Evolutionary conservation across 2,888 invertebrate genomes (phyloP).

Genomic region (Dascillus cervinus): DNA sequence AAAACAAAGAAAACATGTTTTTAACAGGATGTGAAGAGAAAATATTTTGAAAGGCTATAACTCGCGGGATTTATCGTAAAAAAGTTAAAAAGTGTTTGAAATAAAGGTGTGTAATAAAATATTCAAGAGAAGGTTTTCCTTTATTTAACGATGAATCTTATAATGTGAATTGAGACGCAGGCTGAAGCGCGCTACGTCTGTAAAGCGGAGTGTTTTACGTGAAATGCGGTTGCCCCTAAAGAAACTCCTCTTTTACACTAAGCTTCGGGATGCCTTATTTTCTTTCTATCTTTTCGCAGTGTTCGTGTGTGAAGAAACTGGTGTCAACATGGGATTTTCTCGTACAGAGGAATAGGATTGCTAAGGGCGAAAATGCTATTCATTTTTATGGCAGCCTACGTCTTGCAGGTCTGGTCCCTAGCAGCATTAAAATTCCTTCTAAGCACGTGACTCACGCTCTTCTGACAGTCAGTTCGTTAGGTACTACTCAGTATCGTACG

Average conservation of each 20-base stretch:
- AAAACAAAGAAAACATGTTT: too few species aligned
- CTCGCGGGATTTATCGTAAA: conserved; percentile 25
- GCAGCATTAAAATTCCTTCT: conserved; percentile 25
- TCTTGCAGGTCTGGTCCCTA: conserved; percentile 17
- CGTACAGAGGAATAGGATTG: conserved; percentile 13
- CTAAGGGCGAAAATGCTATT: conserved; percentile 29
- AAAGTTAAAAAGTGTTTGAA: conserved; percentile 31
- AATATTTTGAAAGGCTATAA: too few species aligned
- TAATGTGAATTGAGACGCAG: conserved; percentile 31
- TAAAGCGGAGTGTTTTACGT: conserved; percentile 22
- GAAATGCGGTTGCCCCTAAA: conserved; percentile 26
- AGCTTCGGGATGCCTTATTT: conserved; percentile 31
- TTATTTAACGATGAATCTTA: conserved; percentile 31
- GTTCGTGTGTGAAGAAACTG: conserved; percentile 34
- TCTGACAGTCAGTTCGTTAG: conserved; percentile 24
- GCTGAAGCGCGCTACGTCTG: conserved; percentile 15
- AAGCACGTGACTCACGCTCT: conserved; percentile 24
- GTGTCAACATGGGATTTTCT: conserved; percentile 36
- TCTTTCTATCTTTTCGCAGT: conserved; percentile 31
- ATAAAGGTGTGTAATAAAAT: conserved; percentile 33
- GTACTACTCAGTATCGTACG: conserved; percentile 23
- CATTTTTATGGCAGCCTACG: conserved; percentile 28
- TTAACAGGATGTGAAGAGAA: too few species aligned
- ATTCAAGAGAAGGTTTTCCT: conserved; percentile 32
- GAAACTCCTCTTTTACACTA: conserved; percentile 27